These are phyloP conservation scores for Nymphicus hollandicus DNA, from an alignment of 2,113 vertebrate genomes.

Conservation along the genomic window DNA sequence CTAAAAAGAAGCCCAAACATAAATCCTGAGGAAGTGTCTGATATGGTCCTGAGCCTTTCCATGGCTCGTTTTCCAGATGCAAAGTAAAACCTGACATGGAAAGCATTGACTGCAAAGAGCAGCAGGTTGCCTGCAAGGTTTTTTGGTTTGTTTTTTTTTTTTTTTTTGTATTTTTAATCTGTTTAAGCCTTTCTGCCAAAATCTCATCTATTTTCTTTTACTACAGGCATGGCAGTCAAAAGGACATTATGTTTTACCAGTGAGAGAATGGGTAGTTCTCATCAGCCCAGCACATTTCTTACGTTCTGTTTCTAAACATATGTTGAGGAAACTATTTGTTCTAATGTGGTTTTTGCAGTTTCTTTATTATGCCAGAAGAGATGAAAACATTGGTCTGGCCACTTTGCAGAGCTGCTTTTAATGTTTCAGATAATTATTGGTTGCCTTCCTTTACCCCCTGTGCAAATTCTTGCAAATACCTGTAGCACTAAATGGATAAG, in stretches of 20 bases:
- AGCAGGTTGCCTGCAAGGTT: neutral
- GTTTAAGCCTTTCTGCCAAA: neutral
- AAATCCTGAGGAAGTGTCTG: neutral
- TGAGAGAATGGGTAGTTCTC: neutral
- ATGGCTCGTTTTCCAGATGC: neutral
- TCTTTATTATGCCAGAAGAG: neutral
- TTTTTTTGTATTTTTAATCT: neutral
- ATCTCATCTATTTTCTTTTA: neutral
- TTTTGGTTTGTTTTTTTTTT: neutral
- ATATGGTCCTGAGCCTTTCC: neutral
- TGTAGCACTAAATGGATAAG: neutral
- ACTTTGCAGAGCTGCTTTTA: neutral
- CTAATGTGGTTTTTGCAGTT: neutral
- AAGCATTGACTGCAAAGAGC: neutral
- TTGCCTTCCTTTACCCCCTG: neutral
- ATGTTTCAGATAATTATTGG: neutral
- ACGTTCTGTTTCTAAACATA: neutral
- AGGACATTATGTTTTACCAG: neutral
- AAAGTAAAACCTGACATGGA: neutral
- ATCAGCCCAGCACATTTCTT: neutral
- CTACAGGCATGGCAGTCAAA: neutral
- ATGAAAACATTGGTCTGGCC: neutral
- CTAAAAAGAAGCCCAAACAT: neutral
- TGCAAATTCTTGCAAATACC: neutral
- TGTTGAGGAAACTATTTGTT: neutral